Evolutionary conservation across 2,797 vertebrate genomes (phyloP).

Genomic region (Emys orbicularis): DNA sequence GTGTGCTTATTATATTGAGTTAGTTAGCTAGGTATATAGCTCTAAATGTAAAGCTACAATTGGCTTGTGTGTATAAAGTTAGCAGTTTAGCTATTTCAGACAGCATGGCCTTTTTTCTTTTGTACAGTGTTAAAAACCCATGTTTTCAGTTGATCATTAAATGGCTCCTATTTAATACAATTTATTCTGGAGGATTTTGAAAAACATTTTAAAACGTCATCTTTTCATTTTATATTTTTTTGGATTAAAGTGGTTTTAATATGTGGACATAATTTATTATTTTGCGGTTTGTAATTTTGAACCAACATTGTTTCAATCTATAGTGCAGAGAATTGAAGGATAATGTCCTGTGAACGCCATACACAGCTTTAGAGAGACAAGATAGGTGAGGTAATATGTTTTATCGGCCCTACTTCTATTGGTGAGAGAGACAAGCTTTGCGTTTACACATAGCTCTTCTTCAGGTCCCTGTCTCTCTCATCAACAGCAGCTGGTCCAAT

Average conservation of each 20-base stretch:
- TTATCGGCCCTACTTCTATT: background rate
- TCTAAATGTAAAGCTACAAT: constrained; percentile 45
- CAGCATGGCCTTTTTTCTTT: constrained; percentile 17
- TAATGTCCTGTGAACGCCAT: background rate
- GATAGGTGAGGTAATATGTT: background rate
- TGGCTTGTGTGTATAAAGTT: constrained; percentile 52
- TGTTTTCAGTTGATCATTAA: constrained; percentile 61
- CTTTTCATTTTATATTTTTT: constrained; percentile 58
- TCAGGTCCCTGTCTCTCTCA: background rate
- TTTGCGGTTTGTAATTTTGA: background rate
- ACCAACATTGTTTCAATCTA: background rate
- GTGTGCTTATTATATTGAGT: background rate
- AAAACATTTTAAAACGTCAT: constrained; percentile 40
- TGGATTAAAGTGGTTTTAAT: constrained; percentile 68
- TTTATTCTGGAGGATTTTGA: constrained; percentile 69
- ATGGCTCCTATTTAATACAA: constrained; percentile 67
- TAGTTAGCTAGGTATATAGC: constrained; percentile 39
- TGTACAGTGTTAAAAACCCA: constrained; percentile 49
- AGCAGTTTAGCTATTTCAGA: constrained; percentile 46
- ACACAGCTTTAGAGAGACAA: background rate
- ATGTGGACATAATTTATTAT: constrained; percentile 35
- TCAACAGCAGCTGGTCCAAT: background rate
- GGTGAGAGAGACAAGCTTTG: background rate
- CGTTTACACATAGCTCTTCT: background rate
- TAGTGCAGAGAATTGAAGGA: background rate